phyloP scores from a whole-genome alignment of 2,797 vertebrate genomes.

The Protonibea diacanthus region DNA sequence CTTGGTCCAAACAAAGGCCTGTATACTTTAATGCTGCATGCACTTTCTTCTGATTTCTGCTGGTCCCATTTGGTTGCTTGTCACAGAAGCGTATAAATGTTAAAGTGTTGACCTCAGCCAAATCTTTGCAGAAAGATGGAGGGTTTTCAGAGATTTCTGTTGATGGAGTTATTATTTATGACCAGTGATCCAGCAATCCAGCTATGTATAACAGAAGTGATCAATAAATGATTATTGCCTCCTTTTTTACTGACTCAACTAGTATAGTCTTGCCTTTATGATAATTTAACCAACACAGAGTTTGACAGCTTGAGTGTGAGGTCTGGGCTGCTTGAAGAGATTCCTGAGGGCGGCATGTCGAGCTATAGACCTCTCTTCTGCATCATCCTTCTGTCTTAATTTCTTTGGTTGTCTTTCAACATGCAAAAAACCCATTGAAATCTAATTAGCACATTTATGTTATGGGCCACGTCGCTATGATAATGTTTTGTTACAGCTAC shows the following conservation, averaged over 20 bases:
- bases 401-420: conserved; percentile 7
- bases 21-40: background rate
- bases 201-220: background rate
- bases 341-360: background rate
- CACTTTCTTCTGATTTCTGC: background rate
- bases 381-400: background rate
- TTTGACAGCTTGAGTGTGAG: background rate
- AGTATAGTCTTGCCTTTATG: background rate
- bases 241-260: background rate
- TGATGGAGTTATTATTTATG: background rate
- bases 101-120: background rate
- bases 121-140: background rate
- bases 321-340: background rate
- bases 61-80: background rate
- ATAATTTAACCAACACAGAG: background rate
- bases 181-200: background rate
- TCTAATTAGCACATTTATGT: conserved; percentile 19
- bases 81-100: too few relatives aligned
- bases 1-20: background rate
- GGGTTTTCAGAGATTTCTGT: background rate
- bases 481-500: conserved; percentile 4
- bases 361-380: background rate
- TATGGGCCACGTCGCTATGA: conserved; percentile 6
- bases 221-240: background rate
- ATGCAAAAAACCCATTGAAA: conserved; percentile 6